A percentile compares a stretch with the other conserved stretches of the same genome.
phyloP scores from a whole-genome alignment of 1,140 invertebrate species.

The Dryas iulia region DNA sequence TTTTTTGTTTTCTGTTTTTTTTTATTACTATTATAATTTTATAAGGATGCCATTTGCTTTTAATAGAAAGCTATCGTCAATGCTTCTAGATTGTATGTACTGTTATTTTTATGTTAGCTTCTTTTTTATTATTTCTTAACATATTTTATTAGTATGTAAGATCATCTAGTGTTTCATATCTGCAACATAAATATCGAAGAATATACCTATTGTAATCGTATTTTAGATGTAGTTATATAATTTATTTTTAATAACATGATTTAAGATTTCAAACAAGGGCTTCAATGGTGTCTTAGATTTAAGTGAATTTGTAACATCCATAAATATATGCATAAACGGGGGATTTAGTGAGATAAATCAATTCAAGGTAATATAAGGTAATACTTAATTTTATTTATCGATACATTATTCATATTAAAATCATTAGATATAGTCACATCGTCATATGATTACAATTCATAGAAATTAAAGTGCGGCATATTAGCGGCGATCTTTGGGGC shows the following conservation, averaged over 20 bases:
- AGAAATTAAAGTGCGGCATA: neutral
- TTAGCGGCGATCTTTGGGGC: slow-evolving; percentile 7
- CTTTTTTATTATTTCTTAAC: neutral
- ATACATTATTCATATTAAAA: neutral
- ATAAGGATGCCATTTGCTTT: neutral
- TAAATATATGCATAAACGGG: slow-evolving; percentile 20
- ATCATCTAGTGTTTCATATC: neutral
- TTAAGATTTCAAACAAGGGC: slow-evolving; percentile 27
- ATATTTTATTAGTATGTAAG: neutral
- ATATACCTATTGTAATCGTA: neutral
- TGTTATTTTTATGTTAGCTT: neutral
- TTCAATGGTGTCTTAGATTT: slow-evolving; percentile 20
- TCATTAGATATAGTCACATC: slow-evolving; percentile 1
- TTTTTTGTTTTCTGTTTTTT: neutral
- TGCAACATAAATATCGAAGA: neutral
- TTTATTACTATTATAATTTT: neutral
- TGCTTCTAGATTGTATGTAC: neutral
- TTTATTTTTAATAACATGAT: slow-evolving; percentile 27
- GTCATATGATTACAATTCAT: neutral
- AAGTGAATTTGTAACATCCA: slow-evolving; percentile 21
- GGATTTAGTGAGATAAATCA: slow-evolving; percentile 16
- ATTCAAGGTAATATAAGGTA: slow-evolving; percentile 15
- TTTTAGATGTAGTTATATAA: slow-evolving; percentile 17
- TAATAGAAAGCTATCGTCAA: neutral
- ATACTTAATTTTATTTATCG: neutral